phyloP scores from a whole-genome alignment of 2,113 vertebrate species.

The Myotis brandtii region DNA sequence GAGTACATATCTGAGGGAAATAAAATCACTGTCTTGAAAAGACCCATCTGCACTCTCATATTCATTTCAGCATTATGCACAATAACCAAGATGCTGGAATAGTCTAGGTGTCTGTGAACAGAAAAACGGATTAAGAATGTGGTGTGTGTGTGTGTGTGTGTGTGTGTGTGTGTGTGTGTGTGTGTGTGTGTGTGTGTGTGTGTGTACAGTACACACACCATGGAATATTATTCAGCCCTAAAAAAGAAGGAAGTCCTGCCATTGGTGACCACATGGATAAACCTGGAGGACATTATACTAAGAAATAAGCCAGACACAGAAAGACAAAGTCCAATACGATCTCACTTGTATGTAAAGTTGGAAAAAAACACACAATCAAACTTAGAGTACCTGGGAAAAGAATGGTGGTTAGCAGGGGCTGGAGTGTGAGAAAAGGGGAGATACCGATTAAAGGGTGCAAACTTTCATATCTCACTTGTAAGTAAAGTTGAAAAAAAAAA shows the following conservation, averaged over 20 bases:
- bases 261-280: neutral
- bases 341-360: neutral
- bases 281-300: neutral
- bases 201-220: too few relatives aligned
- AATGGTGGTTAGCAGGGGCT: neutral
- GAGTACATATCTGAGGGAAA: neutral
- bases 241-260: neutral
- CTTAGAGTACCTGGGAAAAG: neutral
- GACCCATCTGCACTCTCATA: too few relatives aligned
- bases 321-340: neutral
- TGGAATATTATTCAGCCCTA: neutral
- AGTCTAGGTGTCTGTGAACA: neutral
- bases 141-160: neutral
- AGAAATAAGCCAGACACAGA: neutral
- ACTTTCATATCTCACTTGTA: neutral
- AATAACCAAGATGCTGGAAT: neutral
- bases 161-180: neutral
- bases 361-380: neutral
- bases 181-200: neutral
- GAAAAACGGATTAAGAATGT: neutral
- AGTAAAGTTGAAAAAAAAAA: neutral
- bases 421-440: neutral
- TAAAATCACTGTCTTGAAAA: neutral
- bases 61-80: neutral
- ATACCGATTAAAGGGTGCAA: neutral